Evolutionary conservation across 2,797 vertebrate genomes (phyloP).

Genomic region (Buphagus erythrorhynchus): DNA sequence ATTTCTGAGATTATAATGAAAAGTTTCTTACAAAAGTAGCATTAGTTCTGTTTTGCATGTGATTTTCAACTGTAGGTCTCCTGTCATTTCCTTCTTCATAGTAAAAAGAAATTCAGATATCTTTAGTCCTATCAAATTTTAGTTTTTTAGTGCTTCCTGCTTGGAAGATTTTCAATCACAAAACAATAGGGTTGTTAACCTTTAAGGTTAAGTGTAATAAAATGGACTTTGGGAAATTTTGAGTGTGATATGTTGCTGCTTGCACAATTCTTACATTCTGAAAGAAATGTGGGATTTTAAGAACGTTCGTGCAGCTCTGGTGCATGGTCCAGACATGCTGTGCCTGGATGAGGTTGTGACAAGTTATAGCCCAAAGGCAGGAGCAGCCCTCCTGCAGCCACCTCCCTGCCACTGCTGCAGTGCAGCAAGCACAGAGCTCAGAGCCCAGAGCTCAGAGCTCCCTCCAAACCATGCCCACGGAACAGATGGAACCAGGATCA

Average conservation of each 20-base stretch:
- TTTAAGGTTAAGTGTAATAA: constrained; percentile 2
- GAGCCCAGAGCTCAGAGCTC: not conserved
- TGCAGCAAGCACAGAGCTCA: not conserved
- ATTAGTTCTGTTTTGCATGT: not conserved
- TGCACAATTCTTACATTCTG: not conserved
- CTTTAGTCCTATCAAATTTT: not conserved
- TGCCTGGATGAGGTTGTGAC: not conserved
- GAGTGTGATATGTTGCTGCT: not conserved
- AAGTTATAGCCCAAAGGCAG: not conserved
- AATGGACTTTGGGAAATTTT: not conserved
- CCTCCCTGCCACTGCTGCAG: not conserved
- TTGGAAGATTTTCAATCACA: constrained; percentile 42
- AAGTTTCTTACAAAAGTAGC: not conserved
- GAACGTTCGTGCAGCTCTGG: not conserved
- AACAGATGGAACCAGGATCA: not conserved
- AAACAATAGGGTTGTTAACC: constrained; percentile 44
- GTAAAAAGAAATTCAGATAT: not conserved
- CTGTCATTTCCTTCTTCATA: not conserved
- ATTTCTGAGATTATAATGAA: not conserved
- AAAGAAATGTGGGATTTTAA: not conserved
- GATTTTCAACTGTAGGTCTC: not conserved
- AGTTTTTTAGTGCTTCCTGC: not conserved
- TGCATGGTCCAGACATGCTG: not conserved
- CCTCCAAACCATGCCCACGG: not conserved
- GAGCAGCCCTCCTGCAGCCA: not conserved